A percentile compares a stretch with the other conserved stretches of the same genome.
Evolutionary conservation across 2,113 vertebrate species (phyloP).

Genomic region (Festucalex cinctus): DNA sequence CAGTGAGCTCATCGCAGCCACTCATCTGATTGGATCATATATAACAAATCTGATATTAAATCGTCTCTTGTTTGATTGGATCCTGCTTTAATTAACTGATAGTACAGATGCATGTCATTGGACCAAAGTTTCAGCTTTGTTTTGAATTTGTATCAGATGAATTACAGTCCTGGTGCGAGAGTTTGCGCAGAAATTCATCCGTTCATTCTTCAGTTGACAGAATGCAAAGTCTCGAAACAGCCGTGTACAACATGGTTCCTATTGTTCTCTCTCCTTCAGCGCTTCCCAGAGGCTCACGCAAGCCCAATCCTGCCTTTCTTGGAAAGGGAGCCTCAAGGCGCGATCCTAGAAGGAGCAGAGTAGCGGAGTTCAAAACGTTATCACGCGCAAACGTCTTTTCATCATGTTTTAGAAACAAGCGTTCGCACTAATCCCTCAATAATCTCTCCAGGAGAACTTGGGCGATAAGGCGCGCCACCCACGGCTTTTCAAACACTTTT

Average conservation of each 20-base stretch:
- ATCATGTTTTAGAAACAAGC: constrained; percentile 84
- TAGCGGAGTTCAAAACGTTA: constrained; percentile 78
- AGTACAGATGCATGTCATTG: constrained; percentile 45
- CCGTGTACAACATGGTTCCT: constrained; percentile 14
- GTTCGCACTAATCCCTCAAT: constrained; percentile 78
- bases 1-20: constrained; percentile 19
- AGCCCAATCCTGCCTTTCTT: constrained; percentile 51
- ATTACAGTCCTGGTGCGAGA: neutral
- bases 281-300: constrained; percentile 32
- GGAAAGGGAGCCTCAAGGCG: constrained; percentile 64
- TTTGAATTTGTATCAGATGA: constrained; percentile 29
- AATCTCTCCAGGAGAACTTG: constrained; percentile 79
- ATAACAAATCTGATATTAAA: constrained; percentile 56
- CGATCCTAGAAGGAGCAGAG: constrained; percentile 70
- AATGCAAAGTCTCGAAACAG: constrained; percentile 11
- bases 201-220: constrained; percentile 23
- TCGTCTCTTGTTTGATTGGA: constrained; percentile 57
- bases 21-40: constrained; percentile 58
- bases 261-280: constrained; percentile 36
- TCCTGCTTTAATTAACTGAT: constrained; percentile 68
- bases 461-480: constrained; percentile 77
- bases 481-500: constrained; percentile 73
- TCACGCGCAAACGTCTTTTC: constrained; percentile 75
- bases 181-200: constrained; percentile 9
- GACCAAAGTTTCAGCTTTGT: constrained; percentile 50